Percentiles rank a stretch among this genome's conserved stretches.
Evolutionary conservation across 37 sponge, comb jelly and placozoan genomes (phyloP).

Genomic region (Aplysina aerophoba): DNA sequence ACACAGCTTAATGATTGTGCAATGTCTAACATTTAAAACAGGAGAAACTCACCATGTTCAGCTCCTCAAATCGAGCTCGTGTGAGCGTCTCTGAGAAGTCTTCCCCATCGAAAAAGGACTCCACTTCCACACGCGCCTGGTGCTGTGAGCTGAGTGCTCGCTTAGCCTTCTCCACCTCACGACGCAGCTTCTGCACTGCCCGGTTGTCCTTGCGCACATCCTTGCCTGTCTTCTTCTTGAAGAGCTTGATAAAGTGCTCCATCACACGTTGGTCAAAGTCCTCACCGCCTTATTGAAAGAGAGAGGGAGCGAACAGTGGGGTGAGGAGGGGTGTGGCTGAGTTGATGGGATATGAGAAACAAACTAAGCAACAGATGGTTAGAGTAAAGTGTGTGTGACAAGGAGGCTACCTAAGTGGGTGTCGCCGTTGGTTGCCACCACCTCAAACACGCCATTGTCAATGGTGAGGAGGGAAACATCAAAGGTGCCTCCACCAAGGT

Average conservation of each 20-base stretch:
- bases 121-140: constrained; percentile 93
- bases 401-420: constrained; percentile 88
- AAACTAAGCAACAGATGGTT: neutral
- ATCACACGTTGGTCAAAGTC: constrained; percentile 99
- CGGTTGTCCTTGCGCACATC: constrained; percentile 93
- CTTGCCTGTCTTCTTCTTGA: constrained; percentile 99
- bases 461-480: constrained; percentile 98
- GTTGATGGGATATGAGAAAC: neutral
- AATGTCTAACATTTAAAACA: neutral
- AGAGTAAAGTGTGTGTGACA: constrained; percentile 8
- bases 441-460: constrained; percentile 99
- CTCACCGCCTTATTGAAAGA: constrained; percentile 78
- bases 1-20: neutral
- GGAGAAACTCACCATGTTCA: constrained; percentile 92
- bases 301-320: neutral
- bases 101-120: constrained; percentile 96
- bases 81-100: constrained; percentile 99
- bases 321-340: constrained; percentile 5
- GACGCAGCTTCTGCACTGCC: constrained; percentile 97
- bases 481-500: constrained; percentile 98
- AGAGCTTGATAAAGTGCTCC: constrained; percentile 99
- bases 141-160: constrained; percentile 94
- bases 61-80: constrained; percentile 97
- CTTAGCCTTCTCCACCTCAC: constrained; percentile 99
- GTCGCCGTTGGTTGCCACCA: constrained; percentile 99